Conservation (phyloP, 2,888 invertebrate species). For the Spodoptera littoralis region DNA sequence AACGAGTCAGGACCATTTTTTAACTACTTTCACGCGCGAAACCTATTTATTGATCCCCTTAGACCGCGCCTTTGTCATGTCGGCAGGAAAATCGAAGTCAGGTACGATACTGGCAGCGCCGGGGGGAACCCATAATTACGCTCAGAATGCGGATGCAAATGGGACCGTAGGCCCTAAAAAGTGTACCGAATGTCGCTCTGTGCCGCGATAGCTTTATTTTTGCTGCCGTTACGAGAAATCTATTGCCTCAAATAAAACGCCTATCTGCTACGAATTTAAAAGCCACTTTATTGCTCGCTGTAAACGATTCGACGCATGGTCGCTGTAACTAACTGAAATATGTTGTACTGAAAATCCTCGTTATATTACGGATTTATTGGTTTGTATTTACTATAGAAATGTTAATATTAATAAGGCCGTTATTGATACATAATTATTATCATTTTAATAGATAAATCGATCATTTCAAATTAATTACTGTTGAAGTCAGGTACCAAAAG, state of each 20-base stretch:
- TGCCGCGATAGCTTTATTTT: conserved; percentile 83
- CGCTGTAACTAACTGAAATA: conserved; percentile 62
- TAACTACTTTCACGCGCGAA: conserved; percentile 82
- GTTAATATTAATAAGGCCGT: background rate
- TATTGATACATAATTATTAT: background rate
- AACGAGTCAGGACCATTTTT: conserved; percentile 72
- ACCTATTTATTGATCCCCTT: conserved; percentile 85
- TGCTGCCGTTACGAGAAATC: conserved; percentile 83
- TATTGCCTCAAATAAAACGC: conserved; percentile 85
- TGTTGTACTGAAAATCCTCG: conserved; percentile 53
- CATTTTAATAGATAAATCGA: too few species aligned
- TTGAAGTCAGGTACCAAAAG: too few species aligned
- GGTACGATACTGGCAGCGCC: conserved; percentile 71
- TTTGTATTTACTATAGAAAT: conserved; percentile 32
- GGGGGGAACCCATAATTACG: conserved; percentile 84
- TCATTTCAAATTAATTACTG: too few species aligned
- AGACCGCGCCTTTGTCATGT: conserved; percentile 88
- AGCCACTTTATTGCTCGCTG: conserved; percentile 76
- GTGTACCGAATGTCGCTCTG: conserved; percentile 75
- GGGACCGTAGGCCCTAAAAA: conserved; percentile 82
- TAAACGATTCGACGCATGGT: conserved; percentile 66
- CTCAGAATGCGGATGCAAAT: conserved; percentile 86
- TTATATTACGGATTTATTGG: conserved; percentile 54
- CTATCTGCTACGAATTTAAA: conserved; percentile 83
- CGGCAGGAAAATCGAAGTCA: conserved; percentile 84